Base-by-base conservation (phyloP, 2,888 invertebrate genomes). In the Malacosoma neustria region DNA sequence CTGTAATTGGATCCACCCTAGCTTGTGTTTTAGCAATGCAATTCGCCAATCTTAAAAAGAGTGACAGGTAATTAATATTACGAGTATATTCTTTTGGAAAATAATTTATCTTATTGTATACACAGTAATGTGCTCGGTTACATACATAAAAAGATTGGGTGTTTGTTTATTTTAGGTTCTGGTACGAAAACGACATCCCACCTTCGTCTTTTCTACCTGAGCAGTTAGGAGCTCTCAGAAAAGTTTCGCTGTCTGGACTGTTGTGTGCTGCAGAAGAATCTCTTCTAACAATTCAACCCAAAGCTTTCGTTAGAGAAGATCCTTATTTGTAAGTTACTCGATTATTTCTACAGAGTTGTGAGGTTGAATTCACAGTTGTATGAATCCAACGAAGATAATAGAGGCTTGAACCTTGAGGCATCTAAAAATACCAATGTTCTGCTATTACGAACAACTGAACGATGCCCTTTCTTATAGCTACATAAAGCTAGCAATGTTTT, bases 181-280 rank as follows among this genome's bases (percentile, higher is more conserved):
- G 97, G 96, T 97, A 96, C 61, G 97, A 98, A 72, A 97, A 97
- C 64, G 96, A 97, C 61, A 87, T 96, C 33, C 96, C 96, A 0
- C 96, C 96, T 0, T 95, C 95, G 11, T 92, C 95, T 0, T 88
- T 96, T 44, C 89, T 87, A 0, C 86, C 90, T 41, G 92, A 91
- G 34, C 96, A 96, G 64, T 80, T 97, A 6, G 90, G 90, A 38
- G 95, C 95, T 48, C 90, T 97, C 34, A 89, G 94, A 33, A 93
- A 93, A 58, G 91, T 93, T 0, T 91, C 94, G 0, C 72, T 96
- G 0, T 91, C 95, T 0, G 92, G 94, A 1, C 75, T 96, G 3
- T 75, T 97, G 5, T 97, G 97, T 57, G 90, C 91, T 6, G 91
- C 93, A 38, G 91, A 92, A 1, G 90, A 91, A 35, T 87, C 87